A percentile compares a stretch with the other conserved stretches of the same genome.
Conservation (phyloP, 2,113 vertebrate species). For the Gila orcuttii region DNA sequence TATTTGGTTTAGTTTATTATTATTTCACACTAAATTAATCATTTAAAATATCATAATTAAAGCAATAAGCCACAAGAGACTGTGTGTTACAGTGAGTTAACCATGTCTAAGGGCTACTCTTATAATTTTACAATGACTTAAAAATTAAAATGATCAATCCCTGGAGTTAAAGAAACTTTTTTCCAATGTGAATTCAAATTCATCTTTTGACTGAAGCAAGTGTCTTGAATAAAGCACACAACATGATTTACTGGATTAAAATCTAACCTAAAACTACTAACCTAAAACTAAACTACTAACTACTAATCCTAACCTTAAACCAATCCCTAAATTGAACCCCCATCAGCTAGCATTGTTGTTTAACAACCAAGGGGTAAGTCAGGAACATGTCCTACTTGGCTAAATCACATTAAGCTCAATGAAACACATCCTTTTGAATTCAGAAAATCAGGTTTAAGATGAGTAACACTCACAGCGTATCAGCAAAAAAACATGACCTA, state of each 20-base stretch:
- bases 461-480: not conserved
- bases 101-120: not conserved
- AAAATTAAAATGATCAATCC: conserved; percentile 25
- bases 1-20: conserved; percentile 10
- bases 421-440: not conserved
- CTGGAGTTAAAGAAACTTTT: not conserved
- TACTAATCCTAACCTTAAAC: not conserved
- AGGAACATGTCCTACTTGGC: conserved; percentile 14
- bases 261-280: not conserved
- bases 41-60: not conserved
- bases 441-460: conserved; percentile 29
- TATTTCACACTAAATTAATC: conserved; percentile 32
- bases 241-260: not conserved
- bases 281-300: too few relatives aligned
- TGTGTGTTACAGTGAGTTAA: not conserved
- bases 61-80: not conserved
- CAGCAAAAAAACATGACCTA: conserved; percentile 34
- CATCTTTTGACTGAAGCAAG: conserved; percentile 8
- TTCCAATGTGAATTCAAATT: conserved; percentile 11
- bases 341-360: not conserved
- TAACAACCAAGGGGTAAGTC: not conserved
- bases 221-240: conserved; percentile 22
- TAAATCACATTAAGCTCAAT: conserved; percentile 1
- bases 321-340: not conserved
- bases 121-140: conserved; percentile 23